Evolutionary conservation across 2,888 invertebrate species (phyloP).

Genomic region (Helicoverpa assulta): DNA sequence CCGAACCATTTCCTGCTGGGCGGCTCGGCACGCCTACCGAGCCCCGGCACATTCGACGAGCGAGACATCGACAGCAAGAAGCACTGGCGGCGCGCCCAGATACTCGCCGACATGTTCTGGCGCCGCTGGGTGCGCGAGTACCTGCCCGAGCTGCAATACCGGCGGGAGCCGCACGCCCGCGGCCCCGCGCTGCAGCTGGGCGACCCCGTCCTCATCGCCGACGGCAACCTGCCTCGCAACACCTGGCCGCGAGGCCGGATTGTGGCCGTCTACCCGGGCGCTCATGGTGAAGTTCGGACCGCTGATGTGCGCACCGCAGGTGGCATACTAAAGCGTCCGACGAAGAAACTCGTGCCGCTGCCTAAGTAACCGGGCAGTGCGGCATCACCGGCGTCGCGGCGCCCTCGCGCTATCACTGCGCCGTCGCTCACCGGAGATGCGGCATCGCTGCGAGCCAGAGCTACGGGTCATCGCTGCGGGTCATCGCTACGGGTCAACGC

Average conservation of each 20-base stretch:
- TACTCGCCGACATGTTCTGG: too few species aligned
- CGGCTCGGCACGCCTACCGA: background rate
- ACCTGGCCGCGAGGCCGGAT: slow-evolving; percentile 2
- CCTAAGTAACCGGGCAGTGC: too few species aligned
- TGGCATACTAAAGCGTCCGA: too few species aligned
- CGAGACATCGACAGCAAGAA: background rate
- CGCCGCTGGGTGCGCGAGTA: slow-evolving; percentile 4
- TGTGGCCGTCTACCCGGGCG: background rate
- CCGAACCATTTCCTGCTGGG: background rate
- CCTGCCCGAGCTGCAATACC: slow-evolving; percentile 11
- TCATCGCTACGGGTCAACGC: too few species aligned
- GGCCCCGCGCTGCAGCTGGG: background rate
- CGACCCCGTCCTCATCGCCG: background rate
- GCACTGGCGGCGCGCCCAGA: background rate
- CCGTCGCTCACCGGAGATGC: too few species aligned
- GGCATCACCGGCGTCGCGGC: too few species aligned
- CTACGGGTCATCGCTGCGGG: background rate
- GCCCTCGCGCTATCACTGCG: too few species aligned
- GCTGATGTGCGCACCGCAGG: too few species aligned
- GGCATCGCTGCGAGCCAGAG: too few species aligned
- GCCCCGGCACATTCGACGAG: background rate
- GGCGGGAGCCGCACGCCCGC: slow-evolving; percentile 6
- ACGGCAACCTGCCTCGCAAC: background rate
- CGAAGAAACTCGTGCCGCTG: too few species aligned
- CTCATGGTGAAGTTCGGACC: too few species aligned